phyloP scores from a whole-genome alignment of 1,140 invertebrate species.

The Acromyrmex heyeri region DNA sequence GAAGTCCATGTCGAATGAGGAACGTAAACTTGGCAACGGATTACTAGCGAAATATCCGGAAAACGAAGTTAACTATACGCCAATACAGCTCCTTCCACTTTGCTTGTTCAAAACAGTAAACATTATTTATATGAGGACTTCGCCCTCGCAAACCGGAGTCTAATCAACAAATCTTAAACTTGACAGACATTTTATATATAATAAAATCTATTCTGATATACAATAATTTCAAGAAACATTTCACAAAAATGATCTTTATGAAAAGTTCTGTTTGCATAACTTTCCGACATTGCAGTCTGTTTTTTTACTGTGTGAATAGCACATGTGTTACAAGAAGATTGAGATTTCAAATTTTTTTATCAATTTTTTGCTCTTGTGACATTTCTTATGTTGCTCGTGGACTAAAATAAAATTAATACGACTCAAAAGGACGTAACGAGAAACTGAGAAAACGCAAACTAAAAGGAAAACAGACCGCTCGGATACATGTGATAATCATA shows the following conservation, averaged over 20 bases:
- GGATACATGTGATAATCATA: constrained; percentile 55
- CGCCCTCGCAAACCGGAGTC: neutral
- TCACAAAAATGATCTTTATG: neutral
- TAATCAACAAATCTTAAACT: neutral
- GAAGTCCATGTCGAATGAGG: constrained; percentile 47
- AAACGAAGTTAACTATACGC: constrained; percentile 16
- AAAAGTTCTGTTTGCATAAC: neutral
- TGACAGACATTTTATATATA: neutral
- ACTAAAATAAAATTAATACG: constrained; percentile 24
- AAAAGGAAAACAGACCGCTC: constrained; percentile 33
- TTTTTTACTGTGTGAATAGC: neutral
- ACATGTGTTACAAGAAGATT: neutral
- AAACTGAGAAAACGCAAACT: constrained; percentile 26
- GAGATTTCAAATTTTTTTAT: constrained; percentile 9
- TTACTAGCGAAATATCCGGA: constrained; percentile 32
- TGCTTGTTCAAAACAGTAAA: neutral
- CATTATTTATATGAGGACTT: neutral
- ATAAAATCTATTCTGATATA: neutral
- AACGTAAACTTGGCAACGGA: neutral
- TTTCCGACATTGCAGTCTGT: neutral
- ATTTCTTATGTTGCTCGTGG: constrained; percentile 23
- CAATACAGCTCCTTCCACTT: constrained; percentile 7
- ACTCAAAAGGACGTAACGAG: constrained; percentile 17
- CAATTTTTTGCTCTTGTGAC: neutral
- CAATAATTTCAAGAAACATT: neutral